These are phyloP conservation scores for Sinocyclocheilus rhinocerous DNA, from an alignment of 2,113 vertebrate genomes.

Conservation along the genomic window DNA sequence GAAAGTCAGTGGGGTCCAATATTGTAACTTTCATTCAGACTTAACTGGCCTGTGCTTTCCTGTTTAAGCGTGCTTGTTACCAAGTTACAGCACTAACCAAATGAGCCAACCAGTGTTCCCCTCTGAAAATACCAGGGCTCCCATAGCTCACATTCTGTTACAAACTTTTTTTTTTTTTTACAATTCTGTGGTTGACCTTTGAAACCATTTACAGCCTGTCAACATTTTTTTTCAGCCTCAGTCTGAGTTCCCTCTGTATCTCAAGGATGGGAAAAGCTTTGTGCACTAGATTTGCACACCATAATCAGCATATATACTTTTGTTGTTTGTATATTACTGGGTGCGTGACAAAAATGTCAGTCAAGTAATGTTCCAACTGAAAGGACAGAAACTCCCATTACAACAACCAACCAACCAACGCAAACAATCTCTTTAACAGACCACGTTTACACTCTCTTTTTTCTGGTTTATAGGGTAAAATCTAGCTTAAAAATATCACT, in stretches of 20 bases:
- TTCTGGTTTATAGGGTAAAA: no score
- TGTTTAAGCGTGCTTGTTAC: constrained; percentile 4
- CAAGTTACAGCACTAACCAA: neutral
- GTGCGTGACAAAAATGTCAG: neutral
- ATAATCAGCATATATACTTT: neutral
- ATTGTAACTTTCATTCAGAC: neutral
- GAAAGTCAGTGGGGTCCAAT: no score
- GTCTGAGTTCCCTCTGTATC: neutral
- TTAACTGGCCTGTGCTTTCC: neutral
- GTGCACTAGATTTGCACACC: neutral
- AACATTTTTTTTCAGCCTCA: neutral
- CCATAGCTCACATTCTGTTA: constrained; percentile 13
- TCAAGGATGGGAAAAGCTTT: neutral
- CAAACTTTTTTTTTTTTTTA: no score
- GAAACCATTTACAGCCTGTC: constrained; percentile 25
- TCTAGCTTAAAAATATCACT: no score
- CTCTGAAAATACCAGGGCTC: neutral
- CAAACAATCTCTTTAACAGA: no score
- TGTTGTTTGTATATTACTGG: neutral
- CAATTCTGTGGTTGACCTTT: constrained; percentile 30
- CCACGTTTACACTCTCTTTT: no score
- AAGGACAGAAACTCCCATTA: neutral
- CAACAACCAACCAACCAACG: no score
- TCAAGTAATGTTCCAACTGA: neutral
- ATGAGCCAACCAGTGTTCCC: neutral